These are phyloP conservation scores for Teinopalpus imperialis DNA, from an alignment of 2,888 invertebrate species.

Conservation along the genomic window DNA sequence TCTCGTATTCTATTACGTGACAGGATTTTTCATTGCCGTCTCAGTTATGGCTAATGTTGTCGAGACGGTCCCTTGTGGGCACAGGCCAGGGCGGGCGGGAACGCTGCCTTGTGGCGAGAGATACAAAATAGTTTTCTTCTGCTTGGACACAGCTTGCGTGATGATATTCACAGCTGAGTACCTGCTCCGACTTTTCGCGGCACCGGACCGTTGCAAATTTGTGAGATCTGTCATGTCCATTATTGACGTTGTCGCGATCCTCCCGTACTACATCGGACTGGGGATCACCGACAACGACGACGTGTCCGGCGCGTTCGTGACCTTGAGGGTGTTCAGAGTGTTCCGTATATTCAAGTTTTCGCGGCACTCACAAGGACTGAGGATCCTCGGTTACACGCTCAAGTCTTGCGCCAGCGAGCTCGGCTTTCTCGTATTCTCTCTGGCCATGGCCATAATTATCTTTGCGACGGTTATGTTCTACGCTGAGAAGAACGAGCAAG, in stretches of 20 bases:
- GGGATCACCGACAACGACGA: slow-evolving; percentile 99
- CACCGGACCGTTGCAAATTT: slow-evolving; percentile 99
- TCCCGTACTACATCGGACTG: slow-evolving; percentile 99
- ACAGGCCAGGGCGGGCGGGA: slow-evolving; percentile 92
- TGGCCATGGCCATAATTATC: slow-evolving; percentile 99
- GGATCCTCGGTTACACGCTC: slow-evolving; percentile 99
- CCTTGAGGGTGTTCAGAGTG: slow-evolving; percentile 98
- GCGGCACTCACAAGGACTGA: slow-evolving; percentile 98
- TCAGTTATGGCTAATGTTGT: slow-evolving; percentile 99
- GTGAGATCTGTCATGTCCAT: slow-evolving; percentile 99
- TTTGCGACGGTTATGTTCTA: slow-evolving; percentile 99
- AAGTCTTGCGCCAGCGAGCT: slow-evolving; percentile 99
- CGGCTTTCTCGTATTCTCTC: slow-evolving; percentile 99
- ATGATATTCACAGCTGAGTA: slow-evolving; percentile 99
- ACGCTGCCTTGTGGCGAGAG: slow-evolving; percentile 97
- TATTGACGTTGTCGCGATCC: slow-evolving; percentile 99
- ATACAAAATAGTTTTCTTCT: slow-evolving; percentile 99
- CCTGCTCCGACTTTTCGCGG: slow-evolving; percentile 96
- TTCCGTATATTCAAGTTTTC: slow-evolving; percentile 99
- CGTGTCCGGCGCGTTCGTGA: slow-evolving; percentile 99
- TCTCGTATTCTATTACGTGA: slow-evolving; percentile 99
- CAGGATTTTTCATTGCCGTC: slow-evolving; percentile 99
- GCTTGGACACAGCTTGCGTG: slow-evolving; percentile 99
- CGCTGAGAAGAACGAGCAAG: slow-evolving; percentile 98
- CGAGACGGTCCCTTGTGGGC: slow-evolving; percentile 97